Evolutionary conservation across 1,140 invertebrate species (phyloP).

Genomic region (Nasonia longicornis): DNA sequence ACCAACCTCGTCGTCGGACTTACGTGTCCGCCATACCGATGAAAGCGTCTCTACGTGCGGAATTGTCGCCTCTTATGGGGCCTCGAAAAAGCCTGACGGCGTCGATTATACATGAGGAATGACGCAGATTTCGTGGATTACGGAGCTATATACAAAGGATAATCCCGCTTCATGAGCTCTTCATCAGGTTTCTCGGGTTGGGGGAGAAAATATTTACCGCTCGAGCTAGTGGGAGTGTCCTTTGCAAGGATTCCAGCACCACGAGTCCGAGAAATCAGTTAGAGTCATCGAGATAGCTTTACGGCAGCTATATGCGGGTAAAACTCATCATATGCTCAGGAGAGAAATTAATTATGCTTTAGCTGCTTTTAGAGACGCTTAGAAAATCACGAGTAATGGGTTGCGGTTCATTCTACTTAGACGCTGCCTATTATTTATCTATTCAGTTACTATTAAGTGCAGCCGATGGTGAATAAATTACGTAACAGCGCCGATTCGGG

Average conservation of each 20-base stretch:
- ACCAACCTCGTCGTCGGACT: neutral
- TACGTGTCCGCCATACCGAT: slow-evolving; percentile 26
- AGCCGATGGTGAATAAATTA: too few relatives aligned
- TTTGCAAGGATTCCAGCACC: neutral
- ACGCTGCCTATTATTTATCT: too few relatives aligned
- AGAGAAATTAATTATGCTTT: too few relatives aligned
- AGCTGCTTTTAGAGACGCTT: too few relatives aligned
- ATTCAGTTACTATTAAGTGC: too few relatives aligned
- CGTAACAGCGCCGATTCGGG: too few relatives aligned
- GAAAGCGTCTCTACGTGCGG: slow-evolving; percentile 2
- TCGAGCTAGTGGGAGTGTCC: neutral
- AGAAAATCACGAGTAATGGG: too few relatives aligned
- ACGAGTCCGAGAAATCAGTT: neutral
- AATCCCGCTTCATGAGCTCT: slow-evolving; percentile 7
- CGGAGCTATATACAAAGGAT: slow-evolving; percentile 3
- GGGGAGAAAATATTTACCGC: neutral
- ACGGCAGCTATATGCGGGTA: neutral
- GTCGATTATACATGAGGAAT: slow-evolving; percentile 23
- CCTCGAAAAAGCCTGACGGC: neutral
- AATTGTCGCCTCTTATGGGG: neutral
- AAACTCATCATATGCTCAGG: too few relatives aligned
- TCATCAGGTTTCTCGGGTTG: slow-evolving; percentile 6
- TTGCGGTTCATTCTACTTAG: too few relatives aligned
- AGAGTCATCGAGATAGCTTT: neutral
- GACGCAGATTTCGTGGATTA: slow-evolving; percentile 21